Conservation (phyloP, 2,797 vertebrate species). For the Acrossocheilus wenchowensis region DNA sequence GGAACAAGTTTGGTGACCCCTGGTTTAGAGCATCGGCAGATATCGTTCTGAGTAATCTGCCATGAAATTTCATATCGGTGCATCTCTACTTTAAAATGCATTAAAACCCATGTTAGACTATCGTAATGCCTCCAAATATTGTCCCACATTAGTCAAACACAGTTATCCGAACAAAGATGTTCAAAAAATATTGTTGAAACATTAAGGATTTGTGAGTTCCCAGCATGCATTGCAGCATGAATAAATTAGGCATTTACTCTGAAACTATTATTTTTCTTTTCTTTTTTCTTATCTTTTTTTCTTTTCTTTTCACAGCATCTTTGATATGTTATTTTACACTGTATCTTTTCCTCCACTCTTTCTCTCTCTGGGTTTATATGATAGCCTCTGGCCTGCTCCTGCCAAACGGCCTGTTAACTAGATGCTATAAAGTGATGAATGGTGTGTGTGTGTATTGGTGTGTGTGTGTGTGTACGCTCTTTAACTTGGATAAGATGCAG, state of each 20-base stretch:
- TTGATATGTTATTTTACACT: conserved; percentile 33
- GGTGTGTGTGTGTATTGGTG: conserved; percentile 10
- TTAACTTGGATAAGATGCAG: conserved; percentile 26
- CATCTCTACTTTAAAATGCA: background rate
- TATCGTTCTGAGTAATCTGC: background rate
- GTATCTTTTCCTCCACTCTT: conserved; percentile 17
- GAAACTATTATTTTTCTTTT: background rate
- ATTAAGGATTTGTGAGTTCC: background rate
- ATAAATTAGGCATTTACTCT: background rate
- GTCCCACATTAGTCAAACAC: background rate
- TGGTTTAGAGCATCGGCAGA: background rate
- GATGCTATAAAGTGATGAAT: conserved; percentile 59
- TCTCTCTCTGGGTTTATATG: conserved; percentile 44
- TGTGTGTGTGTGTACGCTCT: conserved; percentile 2
- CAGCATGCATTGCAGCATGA: background rate
- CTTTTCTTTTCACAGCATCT: conserved; percentile 32
- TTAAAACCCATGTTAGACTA: background rate
- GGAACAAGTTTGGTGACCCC: no score
- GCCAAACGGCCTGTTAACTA: conserved; percentile 56
- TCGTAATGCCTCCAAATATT: background rate
- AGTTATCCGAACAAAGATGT: background rate
- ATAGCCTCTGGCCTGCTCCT: conserved; percentile 51
- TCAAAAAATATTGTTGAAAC: background rate
- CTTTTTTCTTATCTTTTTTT: background rate
- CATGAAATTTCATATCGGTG: background rate